Evolutionary conservation across 92 coral and sea anemone species (phyloP), one percentile per base, ranked within the genome.

Genomic region (Epizoanthus rinbou): DNA sequence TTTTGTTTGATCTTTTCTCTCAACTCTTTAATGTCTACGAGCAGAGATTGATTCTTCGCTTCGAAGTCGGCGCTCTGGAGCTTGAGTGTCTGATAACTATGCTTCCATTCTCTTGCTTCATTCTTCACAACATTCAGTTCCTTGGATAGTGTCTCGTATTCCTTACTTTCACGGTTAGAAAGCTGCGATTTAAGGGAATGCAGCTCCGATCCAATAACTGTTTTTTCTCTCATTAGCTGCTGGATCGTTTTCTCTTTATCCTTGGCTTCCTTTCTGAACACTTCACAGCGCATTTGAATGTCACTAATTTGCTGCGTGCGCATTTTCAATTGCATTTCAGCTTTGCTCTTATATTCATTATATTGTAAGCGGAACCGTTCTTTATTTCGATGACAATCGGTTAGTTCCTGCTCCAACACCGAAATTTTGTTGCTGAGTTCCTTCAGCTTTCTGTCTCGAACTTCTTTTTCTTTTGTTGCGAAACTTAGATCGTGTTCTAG

Each of bases 321-420:
- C 57, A 78, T 10, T 22, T 60, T 62, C 45, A 78, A 11, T 24
- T 78, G 24, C 71, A 62, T 54, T 21, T 93, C 95, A 3, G 93
- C 86, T 69, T 86, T 89, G 88, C 76, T 84, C 85, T 93, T 87
- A 47, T 85, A 67, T 41, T 86, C 91, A 43, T 82, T 90, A 13
- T 81, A 73, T 69, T 86, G 91, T 62, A 79, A 70, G 45, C 84
- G 74, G 41, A 91, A 62, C 2, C 75, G 86, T 59, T 93, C 95
- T 57, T 89, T 93, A 64, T 93, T 95, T 75, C 87, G 86, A 18
- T 84, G 73, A 5, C 88, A 86, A 9, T 89, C 91, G 59, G 86
- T 80, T 10, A 91, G 85, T 73, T 80, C 84, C 43, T 79, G 84
- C 64, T 89, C 92, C 85, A 89, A 79, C 80, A 75, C 84, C 3